Conservation (phyloP, 2,797 vertebrate genomes). For the Morus bassanus region DNA sequence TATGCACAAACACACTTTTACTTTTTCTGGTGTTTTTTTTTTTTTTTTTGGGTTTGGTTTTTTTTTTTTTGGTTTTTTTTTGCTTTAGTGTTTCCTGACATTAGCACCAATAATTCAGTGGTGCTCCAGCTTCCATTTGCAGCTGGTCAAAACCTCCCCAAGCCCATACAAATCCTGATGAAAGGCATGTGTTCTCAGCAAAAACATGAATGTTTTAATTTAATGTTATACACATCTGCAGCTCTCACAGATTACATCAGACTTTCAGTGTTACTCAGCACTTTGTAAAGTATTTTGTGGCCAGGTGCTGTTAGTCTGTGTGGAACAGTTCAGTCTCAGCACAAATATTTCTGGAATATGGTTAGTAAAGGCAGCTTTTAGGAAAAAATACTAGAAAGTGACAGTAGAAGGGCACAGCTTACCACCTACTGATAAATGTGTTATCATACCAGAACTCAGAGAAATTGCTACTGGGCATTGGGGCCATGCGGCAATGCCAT, state of each 20-base stretch:
- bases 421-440: not conserved
- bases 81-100: not conserved
- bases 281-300: not conserved
- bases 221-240: not conserved
- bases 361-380: not conserved
- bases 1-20: not conserved
- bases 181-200: not conserved
- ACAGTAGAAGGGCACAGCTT: not conserved
- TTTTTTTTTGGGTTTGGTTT: too few relatives aligned
- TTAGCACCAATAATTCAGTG: not conserved
- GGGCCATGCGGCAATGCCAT: not conserved
- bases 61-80: not conserved
- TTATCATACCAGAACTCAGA: not conserved
- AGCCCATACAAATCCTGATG: not conserved
- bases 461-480: not conserved
- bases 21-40: too few relatives aligned
- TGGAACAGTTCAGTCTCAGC: not conserved
- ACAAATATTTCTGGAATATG: not conserved
- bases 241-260: not conserved
- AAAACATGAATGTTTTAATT: not conserved
- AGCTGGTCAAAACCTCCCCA: not conserved
- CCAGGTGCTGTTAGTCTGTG: not conserved
- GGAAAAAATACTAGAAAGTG: not conserved
- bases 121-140: not conserved
- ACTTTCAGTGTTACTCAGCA: not conserved